phyloP scores from a whole-genome alignment of 2,797 vertebrate species.

The Anabas testudineus region DNA sequence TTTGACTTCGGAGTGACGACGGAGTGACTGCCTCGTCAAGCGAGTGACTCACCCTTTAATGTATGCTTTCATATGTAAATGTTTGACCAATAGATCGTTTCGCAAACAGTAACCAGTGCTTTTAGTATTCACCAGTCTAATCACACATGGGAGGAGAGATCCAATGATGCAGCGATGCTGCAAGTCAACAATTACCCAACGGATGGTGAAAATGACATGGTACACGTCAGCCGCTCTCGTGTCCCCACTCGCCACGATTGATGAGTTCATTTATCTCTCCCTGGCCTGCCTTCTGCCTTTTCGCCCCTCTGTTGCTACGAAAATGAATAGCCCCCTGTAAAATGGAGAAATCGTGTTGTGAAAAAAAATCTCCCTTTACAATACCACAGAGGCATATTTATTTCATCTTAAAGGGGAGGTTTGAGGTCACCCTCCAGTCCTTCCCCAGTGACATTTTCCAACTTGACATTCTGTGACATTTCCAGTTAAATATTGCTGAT shows the following conservation, averaged over 20 bases:
- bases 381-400: conserved; percentile 83
- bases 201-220: conserved; percentile 84
- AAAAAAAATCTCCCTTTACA: conserved; percentile 75
- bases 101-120: conserved; percentile 28
- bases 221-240: conserved; percentile 79
- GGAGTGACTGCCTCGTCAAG: conserved; percentile 26
- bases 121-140: conserved; percentile 53
- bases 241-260: conserved; percentile 79
- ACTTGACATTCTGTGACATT: conserved; percentile 93
- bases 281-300: conserved; percentile 61
- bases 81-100: conserved; percentile 58
- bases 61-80: conserved; percentile 63
- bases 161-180: conserved; percentile 77
- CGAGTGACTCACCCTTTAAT: conserved; percentile 47
- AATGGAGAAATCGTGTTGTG: conserved; percentile 82
- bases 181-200: conserved; percentile 85
- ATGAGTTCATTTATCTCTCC: conserved; percentile 88
- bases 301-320: conserved; percentile 79
- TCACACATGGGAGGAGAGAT: conserved; percentile 49
- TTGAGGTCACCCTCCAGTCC: conserved; percentile 79
- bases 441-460: conserved; percentile 87
- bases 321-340: conserved; percentile 85
- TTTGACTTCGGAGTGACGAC: conserved; percentile 35
- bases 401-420: conserved; percentile 86
- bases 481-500: conserved; percentile 92